phyloP scores from a whole-genome alignment of 2,888 invertebrate species.

The Sarcophaga carnaria region DNA sequence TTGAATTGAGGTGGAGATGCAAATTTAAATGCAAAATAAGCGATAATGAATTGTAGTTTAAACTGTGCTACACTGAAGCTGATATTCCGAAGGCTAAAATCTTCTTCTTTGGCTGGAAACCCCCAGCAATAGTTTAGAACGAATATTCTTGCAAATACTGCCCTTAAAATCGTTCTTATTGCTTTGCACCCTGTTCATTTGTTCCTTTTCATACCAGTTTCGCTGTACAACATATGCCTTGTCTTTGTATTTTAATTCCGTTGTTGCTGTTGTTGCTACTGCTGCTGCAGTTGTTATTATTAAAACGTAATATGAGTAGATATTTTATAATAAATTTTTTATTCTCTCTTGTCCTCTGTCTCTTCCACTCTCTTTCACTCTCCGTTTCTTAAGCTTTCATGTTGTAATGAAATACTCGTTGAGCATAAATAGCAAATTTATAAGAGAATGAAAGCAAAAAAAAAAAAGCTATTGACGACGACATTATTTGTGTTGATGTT shows the following conservation, averaged over 20 bases:
- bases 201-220: not conserved
- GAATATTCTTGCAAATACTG: not conserved
- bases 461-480: not conserved
- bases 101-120: not conserved
- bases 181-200: not conserved
- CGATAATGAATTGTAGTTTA: too few species aligned
- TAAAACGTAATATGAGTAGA: not conserved
- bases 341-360: not conserved
- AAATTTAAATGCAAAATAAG: too few species aligned
- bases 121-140: not conserved
- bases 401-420: not conserved
- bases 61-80: too few species aligned
- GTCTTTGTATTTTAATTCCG: not conserved
- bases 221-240: not conserved
- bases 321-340: not conserved
- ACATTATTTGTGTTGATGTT: not conserved
- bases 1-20: too few species aligned
- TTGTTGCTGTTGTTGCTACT: not conserved
- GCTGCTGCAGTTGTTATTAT: too few species aligned
- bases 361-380: not conserved
- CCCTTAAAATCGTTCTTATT: not conserved
- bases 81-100: not conserved
- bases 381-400: not conserved
- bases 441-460: not conserved
- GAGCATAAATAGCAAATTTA: not conserved